Percentiles rank a stretch among this genome's conserved stretches.
These are phyloP conservation scores for Lepus americanus DNA, from an alignment of 2,113 vertebrate species.

Conservation along the genomic window DNA sequence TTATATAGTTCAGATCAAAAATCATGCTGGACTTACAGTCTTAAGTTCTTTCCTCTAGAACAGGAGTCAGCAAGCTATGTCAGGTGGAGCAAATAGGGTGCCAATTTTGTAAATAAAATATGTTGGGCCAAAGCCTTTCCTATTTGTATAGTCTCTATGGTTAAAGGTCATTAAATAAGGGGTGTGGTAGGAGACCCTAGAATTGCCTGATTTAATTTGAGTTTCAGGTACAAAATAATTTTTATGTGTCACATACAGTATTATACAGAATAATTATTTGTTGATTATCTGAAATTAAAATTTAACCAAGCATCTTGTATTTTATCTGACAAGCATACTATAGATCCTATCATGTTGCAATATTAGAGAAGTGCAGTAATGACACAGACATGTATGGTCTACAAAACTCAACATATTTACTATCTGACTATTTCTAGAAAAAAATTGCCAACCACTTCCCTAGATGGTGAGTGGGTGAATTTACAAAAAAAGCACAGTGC, in stretches of 20 bases:
- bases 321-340: background rate
- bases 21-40: background rate
- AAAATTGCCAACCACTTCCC: background rate
- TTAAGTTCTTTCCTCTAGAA: background rate
- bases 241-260: background rate
- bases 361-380: background rate
- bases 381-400: background rate
- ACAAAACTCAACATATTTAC: background rate
- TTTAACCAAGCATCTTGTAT: too few species aligned
- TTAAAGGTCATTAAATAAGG: background rate
- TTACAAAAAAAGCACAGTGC: background rate
- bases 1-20: background rate
- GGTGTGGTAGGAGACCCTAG: background rate
- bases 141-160: background rate
- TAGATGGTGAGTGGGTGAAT: background rate
- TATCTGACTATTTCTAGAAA: background rate
- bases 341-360: background rate
- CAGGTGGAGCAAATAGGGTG: background rate
- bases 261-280: too few species aligned
- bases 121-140: background rate
- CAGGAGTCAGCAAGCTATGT: too few species aligned
- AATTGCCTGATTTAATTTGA: background rate
- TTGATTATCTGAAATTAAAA: too few species aligned
- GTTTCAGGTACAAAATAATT: background rate
- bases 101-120: background rate